These are phyloP conservation scores for Urophycis tenuis DNA, from an alignment of 2,797 vertebrate species.

Conservation along the genomic window DNA sequence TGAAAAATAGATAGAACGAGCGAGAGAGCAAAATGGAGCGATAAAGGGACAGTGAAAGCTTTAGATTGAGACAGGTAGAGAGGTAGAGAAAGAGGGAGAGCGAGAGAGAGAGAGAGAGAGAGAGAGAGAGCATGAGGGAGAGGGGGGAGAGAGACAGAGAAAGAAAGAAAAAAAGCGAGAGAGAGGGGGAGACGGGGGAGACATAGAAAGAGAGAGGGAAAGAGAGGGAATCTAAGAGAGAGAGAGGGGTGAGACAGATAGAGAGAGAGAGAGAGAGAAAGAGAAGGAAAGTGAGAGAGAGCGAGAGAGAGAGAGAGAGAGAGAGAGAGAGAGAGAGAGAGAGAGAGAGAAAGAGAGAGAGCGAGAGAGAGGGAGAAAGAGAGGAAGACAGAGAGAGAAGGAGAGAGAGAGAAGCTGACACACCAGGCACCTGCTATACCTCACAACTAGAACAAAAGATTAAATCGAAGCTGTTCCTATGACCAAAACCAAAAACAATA, in stretches of 20 bases:
- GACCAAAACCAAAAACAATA: slow-evolving; percentile 15
- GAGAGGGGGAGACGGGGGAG: no score
- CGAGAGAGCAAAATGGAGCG: no score
- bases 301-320: not conserved
- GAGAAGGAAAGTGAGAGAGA: not conserved
- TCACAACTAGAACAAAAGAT: slow-evolving; percentile 13
- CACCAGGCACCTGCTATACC: slow-evolving; percentile 5
- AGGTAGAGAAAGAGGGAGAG: no score
- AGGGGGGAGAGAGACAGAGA: not conserved
- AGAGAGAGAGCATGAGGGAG: not conserved
- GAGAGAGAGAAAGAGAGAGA: not conserved
- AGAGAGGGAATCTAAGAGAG: no score
- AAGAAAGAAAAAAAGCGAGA: not conserved
- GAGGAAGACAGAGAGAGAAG: not conserved
- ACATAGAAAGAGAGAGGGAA: no score
- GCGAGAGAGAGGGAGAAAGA: not conserved
- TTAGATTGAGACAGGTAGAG: no score
- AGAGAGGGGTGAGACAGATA: not conserved
- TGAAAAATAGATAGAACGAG: no score
- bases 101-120: no score
- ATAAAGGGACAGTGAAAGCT: no score
- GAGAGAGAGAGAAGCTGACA: not conserved
- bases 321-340: not conserved
- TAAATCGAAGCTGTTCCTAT: no score
- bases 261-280: no score